These are phyloP conservation scores for Drosophila parthenogenetica DNA, from an alignment of 2,888 invertebrate species.

Conservation along the genomic window DNA sequence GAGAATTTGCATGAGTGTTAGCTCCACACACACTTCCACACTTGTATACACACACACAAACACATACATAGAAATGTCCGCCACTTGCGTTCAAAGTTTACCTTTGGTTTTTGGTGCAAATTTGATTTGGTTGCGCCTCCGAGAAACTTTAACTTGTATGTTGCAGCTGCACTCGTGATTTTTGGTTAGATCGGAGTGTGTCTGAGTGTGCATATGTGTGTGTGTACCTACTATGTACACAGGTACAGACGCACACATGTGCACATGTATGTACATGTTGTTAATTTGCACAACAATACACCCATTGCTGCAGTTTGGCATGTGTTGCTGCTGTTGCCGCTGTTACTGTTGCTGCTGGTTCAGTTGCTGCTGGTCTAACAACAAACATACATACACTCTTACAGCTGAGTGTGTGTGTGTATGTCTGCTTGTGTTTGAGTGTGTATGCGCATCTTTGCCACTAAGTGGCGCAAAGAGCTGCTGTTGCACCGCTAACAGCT, in stretches of 20 bases:
- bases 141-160: slow-evolving; percentile 66
- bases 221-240: slow-evolving; percentile 12
- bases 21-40: slow-evolving; percentile 1
- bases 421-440: slow-evolving; percentile 27
- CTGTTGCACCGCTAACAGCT: slow-evolving; percentile 72
- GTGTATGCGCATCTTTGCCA: slow-evolving; percentile 57
- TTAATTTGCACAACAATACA: slow-evolving; percentile 73
- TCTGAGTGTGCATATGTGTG: not conserved
- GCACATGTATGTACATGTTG: slow-evolving; percentile 25
- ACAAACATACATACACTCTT: not conserved
- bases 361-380: slow-evolving; percentile 39
- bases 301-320: slow-evolving; percentile 32
- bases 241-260: slow-evolving; percentile 13
- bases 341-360: slow-evolving; percentile 7
- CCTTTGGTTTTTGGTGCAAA: slow-evolving; percentile 78
- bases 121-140: slow-evolving; percentile 70
- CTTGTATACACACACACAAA: slow-evolving; percentile 1
- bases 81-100: slow-evolving; percentile 71
- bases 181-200: slow-evolving; percentile 20
- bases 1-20: slow-evolving; percentile 65
- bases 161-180: slow-evolving; percentile 49
- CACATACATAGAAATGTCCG: slow-evolving; percentile 44
- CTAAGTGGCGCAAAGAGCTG: slow-evolving; percentile 64
- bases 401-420: slow-evolving; percentile 6
- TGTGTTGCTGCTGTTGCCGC: slow-evolving; percentile 5